Evolutionary conservation across 2,113 vertebrate species (phyloP), one percentile per base, ranked within the genome.

Genomic region (Macquaria ambigua): DNA sequence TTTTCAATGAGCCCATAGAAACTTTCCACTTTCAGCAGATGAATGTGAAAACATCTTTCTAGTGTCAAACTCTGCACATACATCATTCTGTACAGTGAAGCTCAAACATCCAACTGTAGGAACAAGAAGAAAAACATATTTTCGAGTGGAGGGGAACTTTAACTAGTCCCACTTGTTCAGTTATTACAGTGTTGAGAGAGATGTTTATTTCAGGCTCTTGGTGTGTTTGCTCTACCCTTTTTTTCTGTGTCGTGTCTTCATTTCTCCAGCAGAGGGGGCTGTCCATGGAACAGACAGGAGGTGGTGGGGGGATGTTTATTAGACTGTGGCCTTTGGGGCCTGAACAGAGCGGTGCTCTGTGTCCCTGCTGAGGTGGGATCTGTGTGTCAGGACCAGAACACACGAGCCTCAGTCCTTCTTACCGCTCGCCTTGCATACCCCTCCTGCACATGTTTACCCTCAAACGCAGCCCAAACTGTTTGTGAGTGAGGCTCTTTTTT

Each of bases 371-470:
- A 91, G 93, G 88, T 92, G 89, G 88, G 88, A 89, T 88, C 88
- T 90, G 81, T 89, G 90, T 89, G 86, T 93, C 87, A 89, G 88
- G 83, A 87, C 86, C 83, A 93, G 93, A 95, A 95, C 94, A 95
- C 93, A 92, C 80, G n/a, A 23, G 82, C 86, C 93, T 95, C 92
- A 95, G 92, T 95, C 75, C 85, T 41, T 9, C 85, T 89, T 74
- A 87, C 90, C 79, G 74, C 86, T 93, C 77, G 69, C 87, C 84
- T 83, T 71, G 63, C 84, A n/a, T 68, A 64, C 90, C 89, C 86
- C 78, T 83, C 92, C 90, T 83, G 81, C 87, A 48, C 77, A 89
- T 95, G 93, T 95, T 95, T 95, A 95, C 93, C 79, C 89, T 92
- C 59, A 1, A 88, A 78, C 63, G 75, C 90, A 74, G 90, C 82